phyloP scores from a whole-genome alignment of 2,888 invertebrate species.

The Epinotia demarniana region DNA sequence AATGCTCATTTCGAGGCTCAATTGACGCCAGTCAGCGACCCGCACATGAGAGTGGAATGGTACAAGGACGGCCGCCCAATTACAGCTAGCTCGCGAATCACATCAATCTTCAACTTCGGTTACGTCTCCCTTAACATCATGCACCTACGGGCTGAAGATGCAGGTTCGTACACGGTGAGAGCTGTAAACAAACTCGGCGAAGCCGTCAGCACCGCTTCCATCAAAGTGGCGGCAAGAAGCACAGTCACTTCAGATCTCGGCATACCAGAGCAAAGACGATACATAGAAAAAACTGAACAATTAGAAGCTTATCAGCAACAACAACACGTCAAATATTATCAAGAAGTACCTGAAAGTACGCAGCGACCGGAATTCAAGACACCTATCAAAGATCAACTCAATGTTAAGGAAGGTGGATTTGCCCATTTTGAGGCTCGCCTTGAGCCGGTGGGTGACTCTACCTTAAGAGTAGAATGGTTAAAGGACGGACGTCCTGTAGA shows the following conservation, averaged over 20 bases:
- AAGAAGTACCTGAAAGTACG: constrained; percentile 91
- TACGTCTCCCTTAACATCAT: constrained; percentile 99
- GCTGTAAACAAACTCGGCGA: constrained; percentile 96
- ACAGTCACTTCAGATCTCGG: constrained; percentile 95
- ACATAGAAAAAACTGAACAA: constrained; percentile 96
- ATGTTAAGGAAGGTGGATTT: constrained; percentile 95
- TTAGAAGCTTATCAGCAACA: constrained; percentile 94
- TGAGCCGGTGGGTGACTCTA: constrained; percentile 96
- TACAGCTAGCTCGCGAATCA: constrained; percentile 98
- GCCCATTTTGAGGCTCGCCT: constrained; percentile 98
- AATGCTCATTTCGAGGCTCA: constrained; percentile 98
- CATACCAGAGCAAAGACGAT: constrained; percentile 94
- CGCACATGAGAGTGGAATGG: constrained; percentile 98
- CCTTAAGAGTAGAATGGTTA: constrained; percentile 95
- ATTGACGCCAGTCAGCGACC: constrained; percentile 95
- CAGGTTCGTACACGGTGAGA: constrained; percentile 96
- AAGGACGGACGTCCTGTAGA: constrained; percentile 96
- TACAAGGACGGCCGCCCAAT: constrained; percentile 97
- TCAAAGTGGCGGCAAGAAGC: constrained; percentile 90
- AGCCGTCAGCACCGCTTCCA: constrained; percentile 92
- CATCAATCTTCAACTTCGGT: constrained; percentile 99
- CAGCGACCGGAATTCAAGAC: constrained; percentile 94
- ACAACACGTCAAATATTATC: constrained; percentile 91
- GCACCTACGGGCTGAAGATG: constrained; percentile 99
- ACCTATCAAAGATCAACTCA: constrained; percentile 93